Percentiles rank a stretch among this genome's conserved stretches.
Evolutionary conservation across 1,140 invertebrate species (phyloP).

Genomic region (Ceratoteleas bidentatus): DNA sequence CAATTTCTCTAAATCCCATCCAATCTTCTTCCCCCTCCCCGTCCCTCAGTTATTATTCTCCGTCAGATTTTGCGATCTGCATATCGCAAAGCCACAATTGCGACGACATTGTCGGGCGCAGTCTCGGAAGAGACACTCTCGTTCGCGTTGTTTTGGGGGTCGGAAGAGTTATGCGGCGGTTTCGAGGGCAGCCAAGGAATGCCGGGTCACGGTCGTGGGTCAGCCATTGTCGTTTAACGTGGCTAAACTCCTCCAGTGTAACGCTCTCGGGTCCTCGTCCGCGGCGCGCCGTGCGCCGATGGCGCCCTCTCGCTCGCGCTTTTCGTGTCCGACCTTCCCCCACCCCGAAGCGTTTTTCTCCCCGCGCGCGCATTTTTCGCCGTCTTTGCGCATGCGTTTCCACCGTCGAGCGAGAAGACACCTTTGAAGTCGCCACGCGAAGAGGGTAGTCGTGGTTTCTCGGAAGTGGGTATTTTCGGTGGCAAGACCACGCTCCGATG

Average conservation of each 20-base stretch:
- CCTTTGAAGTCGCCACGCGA: slow-evolving; percentile 65
- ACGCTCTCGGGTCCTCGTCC: slow-evolving; percentile 24
- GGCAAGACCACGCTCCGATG: slow-evolving; percentile 49
- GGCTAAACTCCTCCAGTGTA: slow-evolving; percentile 50
- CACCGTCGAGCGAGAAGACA: slow-evolving; percentile 41
- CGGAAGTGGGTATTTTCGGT: slow-evolving; percentile 66
- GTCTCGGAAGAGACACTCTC: slow-evolving; percentile 27
- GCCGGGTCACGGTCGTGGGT: slow-evolving; percentile 62
- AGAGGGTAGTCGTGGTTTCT: slow-evolving; percentile 59
- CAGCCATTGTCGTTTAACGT: slow-evolving; percentile 64
- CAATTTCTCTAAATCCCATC: too few relatives aligned
- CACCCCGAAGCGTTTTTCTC: slow-evolving; percentile 13
- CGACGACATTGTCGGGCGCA: neutral
- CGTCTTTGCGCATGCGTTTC: slow-evolving; percentile 25
- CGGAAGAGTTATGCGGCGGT: slow-evolving; percentile 63
- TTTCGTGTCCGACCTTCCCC: slow-evolving; percentile 32
- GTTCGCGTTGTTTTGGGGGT: slow-evolving; percentile 55
- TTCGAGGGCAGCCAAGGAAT: slow-evolving; percentile 60
- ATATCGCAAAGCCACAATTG: too few relatives aligned
- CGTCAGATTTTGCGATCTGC: too few relatives aligned
- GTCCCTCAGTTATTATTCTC: too few relatives aligned
- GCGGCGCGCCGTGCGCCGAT: neutral
- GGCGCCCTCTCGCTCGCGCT: slow-evolving; percentile 18
- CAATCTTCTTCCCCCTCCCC: too few relatives aligned
- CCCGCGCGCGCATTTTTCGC: slow-evolving; percentile 15